Evolutionary conservation across 2,888 invertebrate species (phyloP).

Genomic region (Hofmannophila pseudospretella): DNA sequence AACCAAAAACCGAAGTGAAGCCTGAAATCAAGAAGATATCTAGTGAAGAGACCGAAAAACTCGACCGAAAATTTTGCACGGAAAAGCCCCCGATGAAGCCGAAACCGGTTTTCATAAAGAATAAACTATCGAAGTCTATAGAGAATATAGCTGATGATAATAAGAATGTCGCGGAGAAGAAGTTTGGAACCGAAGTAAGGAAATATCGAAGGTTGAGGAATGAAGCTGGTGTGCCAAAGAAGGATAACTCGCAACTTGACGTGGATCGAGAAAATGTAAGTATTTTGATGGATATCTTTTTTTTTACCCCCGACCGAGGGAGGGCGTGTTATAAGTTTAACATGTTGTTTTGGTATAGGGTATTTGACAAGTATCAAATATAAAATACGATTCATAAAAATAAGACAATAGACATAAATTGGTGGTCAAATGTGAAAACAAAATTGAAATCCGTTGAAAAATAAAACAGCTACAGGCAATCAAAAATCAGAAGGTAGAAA

Average conservation of each 20-base stretch:
- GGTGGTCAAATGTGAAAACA: too few species aligned
- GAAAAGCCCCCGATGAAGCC: conserved; percentile 27
- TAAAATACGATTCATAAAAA: too few species aligned
- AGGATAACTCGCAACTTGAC: conserved; percentile 47
- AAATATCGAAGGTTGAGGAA: conserved; percentile 26
- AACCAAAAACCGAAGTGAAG: conserved; percentile 1
- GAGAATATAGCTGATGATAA: conserved; percentile 32
- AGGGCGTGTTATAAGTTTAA: too few species aligned
- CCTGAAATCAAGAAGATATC: conserved; percentile 1
- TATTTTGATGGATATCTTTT: too few species aligned
- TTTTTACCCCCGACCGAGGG: too few species aligned
- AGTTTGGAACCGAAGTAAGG: conserved; percentile 41
- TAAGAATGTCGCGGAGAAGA: conserved; percentile 28
- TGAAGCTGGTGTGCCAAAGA: conserved; percentile 30
- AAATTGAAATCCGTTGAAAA: too few species aligned
- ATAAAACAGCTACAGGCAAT: too few species aligned
- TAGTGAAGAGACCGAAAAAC: conserved; percentile 7
- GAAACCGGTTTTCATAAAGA: conserved; percentile 37
- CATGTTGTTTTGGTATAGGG: too few species aligned
- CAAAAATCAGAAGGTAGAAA: too few species aligned
- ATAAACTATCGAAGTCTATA: conserved; percentile 28
- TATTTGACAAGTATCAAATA: too few species aligned
- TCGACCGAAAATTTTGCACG: conserved; percentile 3
- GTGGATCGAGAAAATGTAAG: conserved; percentile 67
- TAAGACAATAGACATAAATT: too few species aligned